Evolutionary conservation across 2,797 vertebrate species (phyloP), one percentile per base, ranked within the genome.

Genomic region (Telmatherina bonti): DNA sequence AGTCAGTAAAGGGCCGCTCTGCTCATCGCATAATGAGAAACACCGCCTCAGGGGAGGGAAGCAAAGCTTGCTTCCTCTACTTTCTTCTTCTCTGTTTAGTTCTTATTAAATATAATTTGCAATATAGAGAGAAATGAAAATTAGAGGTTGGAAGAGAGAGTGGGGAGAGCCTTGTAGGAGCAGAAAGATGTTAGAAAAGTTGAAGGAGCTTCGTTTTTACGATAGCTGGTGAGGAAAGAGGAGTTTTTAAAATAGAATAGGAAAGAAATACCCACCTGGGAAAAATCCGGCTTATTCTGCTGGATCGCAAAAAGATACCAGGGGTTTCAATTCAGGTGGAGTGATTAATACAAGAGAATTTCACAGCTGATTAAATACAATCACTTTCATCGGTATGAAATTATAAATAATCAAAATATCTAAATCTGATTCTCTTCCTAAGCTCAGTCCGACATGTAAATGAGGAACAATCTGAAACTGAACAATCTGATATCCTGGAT

Each of bases 21-120:
- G 70, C 79, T 79, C 77, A 11, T 20, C 58, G 76, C 82, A 82
- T 88, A 82, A 88, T 85, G 85, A 87, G 76, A 70, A 83, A 64
- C 53, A 29, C 65, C 35, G 71, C 78, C 81, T 79, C 64, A 11
- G 57, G 82, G 75, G 77, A 81, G 67, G 71, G 72, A 82, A 70
- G 77, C 62, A 10, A 43, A 49, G 26, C 59, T 78, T 45, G 43
- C 77, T 62, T 67, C 62, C 71, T 68, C 20, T 13, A 10, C 62
- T 64, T 79, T 55, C 56, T 67, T 82, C 54, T 63, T 36, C 59
- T 78, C 66, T 64, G 43, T 69, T 79, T 67, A 6, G 47, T 41
- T 77, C 65, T 71, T 67, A 67, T 18, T 61, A 79, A 76, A 60
- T 75, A 57, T 71, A 56, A 51, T 54, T 74, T 5, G 1, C 47